Evolutionary conservation across 1,140 invertebrate genomes (phyloP).

Genomic region (Sitophilus oryzae): DNA sequence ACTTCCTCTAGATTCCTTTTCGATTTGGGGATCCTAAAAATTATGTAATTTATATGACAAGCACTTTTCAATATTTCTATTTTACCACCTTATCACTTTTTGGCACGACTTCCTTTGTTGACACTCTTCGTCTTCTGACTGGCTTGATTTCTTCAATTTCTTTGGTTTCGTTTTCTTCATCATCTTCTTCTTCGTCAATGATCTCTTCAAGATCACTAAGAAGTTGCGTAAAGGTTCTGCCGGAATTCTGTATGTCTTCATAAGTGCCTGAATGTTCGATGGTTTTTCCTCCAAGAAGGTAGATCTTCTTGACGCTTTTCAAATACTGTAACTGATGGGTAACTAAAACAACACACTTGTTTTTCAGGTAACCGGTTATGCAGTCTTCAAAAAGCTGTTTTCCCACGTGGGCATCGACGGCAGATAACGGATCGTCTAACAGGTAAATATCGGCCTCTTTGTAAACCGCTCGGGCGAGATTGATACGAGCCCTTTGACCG

Average conservation of each 20-base stretch:
- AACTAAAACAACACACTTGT: conserved; percentile 70
- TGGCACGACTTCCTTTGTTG: conserved; percentile 27
- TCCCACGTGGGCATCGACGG: conserved; percentile 67
- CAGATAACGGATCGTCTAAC: conserved; percentile 77
- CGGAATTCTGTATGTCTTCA: conserved; percentile 41
- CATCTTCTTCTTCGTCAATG: conserved; percentile 37
- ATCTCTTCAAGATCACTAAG: conserved; percentile 46
- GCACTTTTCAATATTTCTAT: no score
- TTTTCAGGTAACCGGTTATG: conserved; percentile 51
- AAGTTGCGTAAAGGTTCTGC: conserved; percentile 49
- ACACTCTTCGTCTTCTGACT: conserved; percentile 49
- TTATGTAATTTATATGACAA: no score
- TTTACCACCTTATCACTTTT: conserved; percentile 4
- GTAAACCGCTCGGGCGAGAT: conserved; percentile 77
- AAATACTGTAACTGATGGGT: conserved; percentile 88
- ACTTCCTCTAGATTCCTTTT: conserved; percentile 38
- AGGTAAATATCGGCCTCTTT: conserved; percentile 75
- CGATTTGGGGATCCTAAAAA: neutral
- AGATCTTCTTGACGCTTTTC: conserved; percentile 64
- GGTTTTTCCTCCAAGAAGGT: conserved; percentile 55
- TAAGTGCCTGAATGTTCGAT: conserved; percentile 51
- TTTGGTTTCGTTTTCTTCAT: conserved; percentile 21
- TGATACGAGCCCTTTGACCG: conserved; percentile 85
- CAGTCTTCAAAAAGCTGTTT: conserved; percentile 64
- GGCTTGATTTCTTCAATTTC: conserved; percentile 23